Percentiles rank a stretch among this genome's conserved stretches.
These are phyloP conservation scores for Diarsia mendica DNA, from an alignment of 2,888 invertebrate genomes.

Conservation along the genomic window DNA sequence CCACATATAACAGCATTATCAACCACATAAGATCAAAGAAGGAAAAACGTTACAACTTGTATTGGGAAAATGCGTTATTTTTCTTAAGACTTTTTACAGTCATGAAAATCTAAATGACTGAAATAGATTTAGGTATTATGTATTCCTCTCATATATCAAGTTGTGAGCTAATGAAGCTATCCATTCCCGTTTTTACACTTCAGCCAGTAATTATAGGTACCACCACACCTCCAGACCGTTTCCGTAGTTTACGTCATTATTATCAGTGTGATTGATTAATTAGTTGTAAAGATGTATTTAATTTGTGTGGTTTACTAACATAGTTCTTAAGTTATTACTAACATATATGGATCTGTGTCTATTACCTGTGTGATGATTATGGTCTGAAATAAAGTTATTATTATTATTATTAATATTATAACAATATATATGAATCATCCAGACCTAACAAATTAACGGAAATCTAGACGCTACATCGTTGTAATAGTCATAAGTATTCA, in stretches of 20 bases:
- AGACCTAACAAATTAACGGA: background rate
- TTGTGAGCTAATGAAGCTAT: background rate
- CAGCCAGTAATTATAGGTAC: background rate
- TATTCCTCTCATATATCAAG: no score
- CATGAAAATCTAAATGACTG: no score
- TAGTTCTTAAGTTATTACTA: no score
- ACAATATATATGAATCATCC: background rate
- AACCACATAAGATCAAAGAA: slow-evolving; percentile 29
- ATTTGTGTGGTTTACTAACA: no score
- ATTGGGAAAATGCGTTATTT: slow-evolving; percentile 20
- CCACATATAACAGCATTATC: slow-evolving; percentile 37
- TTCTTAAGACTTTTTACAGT: background rate
- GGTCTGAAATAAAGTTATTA: no score
- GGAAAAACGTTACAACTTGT: slow-evolving; percentile 11
- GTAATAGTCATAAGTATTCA: background rate
- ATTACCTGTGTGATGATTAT: no score
- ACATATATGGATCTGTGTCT: no score
- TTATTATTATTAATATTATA: slow-evolving; percentile 1
- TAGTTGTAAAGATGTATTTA: no score
- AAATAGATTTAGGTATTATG: no score
- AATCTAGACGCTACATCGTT: background rate
- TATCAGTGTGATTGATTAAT: no score
- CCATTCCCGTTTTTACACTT: background rate
- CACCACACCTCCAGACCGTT: no score
- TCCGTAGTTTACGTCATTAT: no score